phyloP scores from a whole-genome alignment of 2,113 vertebrate species.

The Saimiri boliviensis region DNA sequence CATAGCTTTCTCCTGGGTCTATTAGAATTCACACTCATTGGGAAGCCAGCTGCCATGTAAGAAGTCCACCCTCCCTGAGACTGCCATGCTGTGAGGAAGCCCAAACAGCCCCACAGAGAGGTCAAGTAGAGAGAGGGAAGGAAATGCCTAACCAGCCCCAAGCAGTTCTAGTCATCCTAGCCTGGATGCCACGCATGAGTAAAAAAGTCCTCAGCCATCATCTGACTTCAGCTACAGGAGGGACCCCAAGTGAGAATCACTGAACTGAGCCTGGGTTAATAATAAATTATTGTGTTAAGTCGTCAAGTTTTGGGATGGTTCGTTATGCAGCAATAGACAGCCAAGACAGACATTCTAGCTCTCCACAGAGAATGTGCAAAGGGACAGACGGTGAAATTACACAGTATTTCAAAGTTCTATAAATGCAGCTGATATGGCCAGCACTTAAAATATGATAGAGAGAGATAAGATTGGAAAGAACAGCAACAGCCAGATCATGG shows the following conservation, averaged over 20 bases:
- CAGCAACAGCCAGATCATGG: background rate
- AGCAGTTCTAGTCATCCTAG: background rate
- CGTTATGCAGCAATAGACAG: background rate
- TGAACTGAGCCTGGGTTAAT: background rate
- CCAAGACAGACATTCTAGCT: background rate
- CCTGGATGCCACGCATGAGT: background rate
- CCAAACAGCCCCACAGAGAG: background rate
- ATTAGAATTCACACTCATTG: background rate
- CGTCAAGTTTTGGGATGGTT: background rate
- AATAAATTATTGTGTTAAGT: background rate
- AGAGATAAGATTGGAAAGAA: background rate
- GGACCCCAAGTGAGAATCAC: background rate
- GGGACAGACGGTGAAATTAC: background rate
- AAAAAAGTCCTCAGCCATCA: background rate
- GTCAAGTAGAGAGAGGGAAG: background rate
- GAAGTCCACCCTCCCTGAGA: background rate
- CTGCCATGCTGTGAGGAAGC: background rate
- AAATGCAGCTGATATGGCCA: background rate
- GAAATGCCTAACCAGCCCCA: background rate
- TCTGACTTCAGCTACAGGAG: background rate
- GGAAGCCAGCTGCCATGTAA: background rate
- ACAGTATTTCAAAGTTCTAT: background rate
- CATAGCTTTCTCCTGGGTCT: background rate
- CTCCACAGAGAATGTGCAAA: background rate
- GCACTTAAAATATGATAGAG: background rate